A percentile compares a stretch with the other conserved stretches of the same genome.
phyloP scores from a whole-genome alignment of 2,797 vertebrate genomes.

The Halcyon smyrnensis region DNA sequence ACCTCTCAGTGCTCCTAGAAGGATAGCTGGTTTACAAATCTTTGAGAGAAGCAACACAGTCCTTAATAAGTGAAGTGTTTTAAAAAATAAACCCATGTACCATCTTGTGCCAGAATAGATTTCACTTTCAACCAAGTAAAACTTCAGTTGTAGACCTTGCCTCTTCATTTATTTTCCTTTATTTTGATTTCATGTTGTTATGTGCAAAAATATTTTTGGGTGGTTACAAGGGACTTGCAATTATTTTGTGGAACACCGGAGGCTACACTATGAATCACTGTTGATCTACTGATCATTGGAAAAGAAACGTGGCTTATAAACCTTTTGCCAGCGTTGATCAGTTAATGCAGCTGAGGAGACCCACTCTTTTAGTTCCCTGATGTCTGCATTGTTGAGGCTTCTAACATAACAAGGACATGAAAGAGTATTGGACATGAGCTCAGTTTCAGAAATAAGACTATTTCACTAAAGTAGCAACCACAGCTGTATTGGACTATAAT shows the following conservation, averaged over 20 bases:
- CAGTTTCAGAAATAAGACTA: background rate
- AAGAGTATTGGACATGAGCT: background rate
- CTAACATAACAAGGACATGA: background rate
- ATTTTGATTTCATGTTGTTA: background rate
- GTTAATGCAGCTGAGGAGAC: background rate
- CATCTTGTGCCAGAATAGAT: background rate
- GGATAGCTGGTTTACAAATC: background rate
- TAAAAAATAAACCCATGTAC: background rate
- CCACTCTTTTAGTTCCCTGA: background rate
- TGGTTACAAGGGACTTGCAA: background rate
- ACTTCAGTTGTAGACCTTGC: background rate
- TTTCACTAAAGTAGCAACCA: background rate
- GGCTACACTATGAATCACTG: background rate
- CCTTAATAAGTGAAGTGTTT: background rate
- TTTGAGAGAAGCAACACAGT: background rate
- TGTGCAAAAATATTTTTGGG: background rate
- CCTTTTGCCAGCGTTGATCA: background rate
- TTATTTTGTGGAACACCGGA: background rate
- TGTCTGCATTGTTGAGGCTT: background rate
- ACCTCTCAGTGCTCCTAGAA: background rate
- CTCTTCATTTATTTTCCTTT: background rate
- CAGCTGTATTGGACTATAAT: background rate
- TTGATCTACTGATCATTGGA: slow-evolving; percentile 5
- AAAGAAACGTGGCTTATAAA: slow-evolving; percentile 24
- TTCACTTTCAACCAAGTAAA: background rate